Evolutionary conservation across 2,888 invertebrate species (phyloP).

Genomic region (Hedya salicella): DNA sequence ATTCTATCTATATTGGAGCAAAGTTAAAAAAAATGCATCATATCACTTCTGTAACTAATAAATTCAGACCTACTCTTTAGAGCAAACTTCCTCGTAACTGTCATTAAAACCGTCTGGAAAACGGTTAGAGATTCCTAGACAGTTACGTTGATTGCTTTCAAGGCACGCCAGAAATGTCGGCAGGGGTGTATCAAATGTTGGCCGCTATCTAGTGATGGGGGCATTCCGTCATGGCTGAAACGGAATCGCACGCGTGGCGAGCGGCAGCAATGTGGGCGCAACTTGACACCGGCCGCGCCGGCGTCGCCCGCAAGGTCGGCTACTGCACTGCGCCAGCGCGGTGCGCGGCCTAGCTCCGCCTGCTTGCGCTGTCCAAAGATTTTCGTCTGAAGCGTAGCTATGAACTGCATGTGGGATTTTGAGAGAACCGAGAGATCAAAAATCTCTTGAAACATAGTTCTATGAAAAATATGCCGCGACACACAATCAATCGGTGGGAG

Average conservation of each 20-base stretch:
- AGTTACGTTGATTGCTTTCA: conserved; percentile 66
- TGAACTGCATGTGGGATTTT: no score
- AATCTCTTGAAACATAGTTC: no score
- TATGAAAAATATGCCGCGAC: no score
- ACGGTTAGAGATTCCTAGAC: conserved; percentile 51
- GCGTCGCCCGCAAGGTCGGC: conserved; percentile 76
- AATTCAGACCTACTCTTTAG: conserved; percentile 2
- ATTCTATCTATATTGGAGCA: not conserved
- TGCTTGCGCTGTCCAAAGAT: conserved; percentile 24
- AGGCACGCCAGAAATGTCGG: conserved; percentile 70
- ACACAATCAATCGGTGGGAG: no score
- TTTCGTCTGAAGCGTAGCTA: not conserved
- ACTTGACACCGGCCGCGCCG: conserved; percentile 67
- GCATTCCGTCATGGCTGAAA: conserved; percentile 73
- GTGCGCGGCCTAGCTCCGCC: conserved; percentile 61
- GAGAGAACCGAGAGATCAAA: no score
- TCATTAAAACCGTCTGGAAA: conserved; percentile 36
- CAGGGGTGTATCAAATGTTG: conserved; percentile 77
- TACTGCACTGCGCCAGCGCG: conserved; percentile 76
- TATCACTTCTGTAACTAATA: conserved; percentile 2
- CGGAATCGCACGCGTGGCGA: conserved; percentile 78
- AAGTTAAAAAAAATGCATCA: not conserved
- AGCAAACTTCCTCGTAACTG: conserved; percentile 20
- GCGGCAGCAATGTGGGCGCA: conserved; percentile 77
- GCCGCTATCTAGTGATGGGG: conserved; percentile 74